Evolutionary conservation across 2,888 invertebrate genomes (phyloP), one percentile per base, ranked within the genome.

Genomic region (Lycocerus yunnanus): DNA sequence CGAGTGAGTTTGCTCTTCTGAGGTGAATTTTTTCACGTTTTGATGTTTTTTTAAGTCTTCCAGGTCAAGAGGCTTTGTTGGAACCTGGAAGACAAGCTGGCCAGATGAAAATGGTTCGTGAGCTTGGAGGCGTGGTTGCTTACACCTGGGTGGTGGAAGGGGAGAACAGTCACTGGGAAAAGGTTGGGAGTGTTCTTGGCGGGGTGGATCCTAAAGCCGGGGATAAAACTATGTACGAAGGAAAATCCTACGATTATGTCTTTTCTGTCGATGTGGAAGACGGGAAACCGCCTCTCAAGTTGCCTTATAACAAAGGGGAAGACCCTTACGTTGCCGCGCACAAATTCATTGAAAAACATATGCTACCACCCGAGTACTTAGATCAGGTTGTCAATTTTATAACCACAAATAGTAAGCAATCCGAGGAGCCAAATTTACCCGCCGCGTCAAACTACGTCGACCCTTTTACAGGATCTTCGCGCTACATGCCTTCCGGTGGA

Each of bases 231-330:
- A 88, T 94, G 82, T 92, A 91, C 84, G 94, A 97, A 84, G 98
- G 98, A 80, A 92, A 95, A 89, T 94, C 96, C 83, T 99, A 97
- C 84, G 99, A 99, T 88, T 98, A 92, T 87, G 97, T 98, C 21
- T 98, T 99, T 86, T 94, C 92, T 79, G 96, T 99, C n/a, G 98
- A 98, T 82, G 93, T 98, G 71, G 95, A 97, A 83, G 97, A 97
- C 83, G 96, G 95, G 0, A 92, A 92, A 66, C 95, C 96, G 0
- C 92, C 96, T 0, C 88, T 98, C 15, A 97, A 98, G 85, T 88
- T 99, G 78, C 97, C 98, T 0, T 99, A 93, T 86, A 97, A 99
- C 87, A 90, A 90, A 75, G 92, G 90, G 15, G 96, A 99, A 80
- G 97, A 99, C 88, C 97, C 98, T 0, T 98, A 97, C 94, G 89